Evolutionary conservation across 2,797 vertebrate species (phyloP).

Genomic region (Mico argentatus): DNA sequence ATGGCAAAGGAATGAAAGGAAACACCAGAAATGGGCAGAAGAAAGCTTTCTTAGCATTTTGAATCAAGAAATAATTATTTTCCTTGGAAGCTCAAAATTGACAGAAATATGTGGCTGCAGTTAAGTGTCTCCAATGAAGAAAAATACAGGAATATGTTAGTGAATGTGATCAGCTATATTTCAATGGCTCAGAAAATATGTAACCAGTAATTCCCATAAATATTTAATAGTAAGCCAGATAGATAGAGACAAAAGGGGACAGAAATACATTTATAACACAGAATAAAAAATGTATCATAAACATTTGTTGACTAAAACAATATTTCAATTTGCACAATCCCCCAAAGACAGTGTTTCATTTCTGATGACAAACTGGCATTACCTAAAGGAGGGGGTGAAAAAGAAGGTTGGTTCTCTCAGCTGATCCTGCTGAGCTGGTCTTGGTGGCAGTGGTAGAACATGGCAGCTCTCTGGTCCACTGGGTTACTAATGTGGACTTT

Average conservation of each 20-base stretch:
- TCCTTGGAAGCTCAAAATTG: background rate
- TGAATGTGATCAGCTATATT: constrained; percentile 49
- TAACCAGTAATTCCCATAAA: constrained; percentile 68
- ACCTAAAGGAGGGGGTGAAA: background rate
- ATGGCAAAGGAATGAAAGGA: background rate
- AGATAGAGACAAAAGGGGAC: constrained; percentile 60
- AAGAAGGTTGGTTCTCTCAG: background rate
- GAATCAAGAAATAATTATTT: background rate
- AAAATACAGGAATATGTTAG: constrained; percentile 40
- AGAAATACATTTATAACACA: constrained; percentile 55
- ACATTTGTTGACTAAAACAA: constrained; percentile 69
- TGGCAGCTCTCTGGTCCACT: background rate
- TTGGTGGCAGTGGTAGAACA: background rate
- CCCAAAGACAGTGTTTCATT: constrained; percentile 44
- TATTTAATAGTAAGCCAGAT: constrained; percentile 69
- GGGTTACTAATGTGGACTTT: background rate
- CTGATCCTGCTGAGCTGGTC: background rate
- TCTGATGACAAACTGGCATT: constrained; percentile 35
- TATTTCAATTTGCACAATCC: constrained; percentile 55
- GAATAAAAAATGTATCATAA: constrained; percentile 70
- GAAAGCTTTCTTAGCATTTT: background rate
- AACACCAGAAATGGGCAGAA: background rate
- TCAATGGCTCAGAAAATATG: constrained; percentile 61
- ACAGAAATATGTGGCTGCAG: background rate
- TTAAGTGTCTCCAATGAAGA: constrained; percentile 34